Conservation (phyloP, 2,113 vertebrate species). For the Pedetes capensis region DNA sequence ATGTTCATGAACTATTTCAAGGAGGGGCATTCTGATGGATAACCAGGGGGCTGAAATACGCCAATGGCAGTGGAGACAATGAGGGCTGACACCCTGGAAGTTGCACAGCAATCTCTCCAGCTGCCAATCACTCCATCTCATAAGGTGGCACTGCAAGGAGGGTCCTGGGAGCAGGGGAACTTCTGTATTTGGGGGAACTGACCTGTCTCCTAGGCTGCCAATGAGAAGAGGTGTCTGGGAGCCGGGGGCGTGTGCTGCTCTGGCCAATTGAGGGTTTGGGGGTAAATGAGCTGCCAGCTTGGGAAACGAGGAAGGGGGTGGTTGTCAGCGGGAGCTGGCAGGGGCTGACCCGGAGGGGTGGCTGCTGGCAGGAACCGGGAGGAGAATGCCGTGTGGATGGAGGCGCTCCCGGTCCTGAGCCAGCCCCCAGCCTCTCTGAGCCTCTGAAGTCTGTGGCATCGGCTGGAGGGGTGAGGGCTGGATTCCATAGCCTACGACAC, state of each 20-base stretch:
- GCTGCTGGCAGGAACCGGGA: accelerated
- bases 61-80: neutral
- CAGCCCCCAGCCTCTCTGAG: accelerated
- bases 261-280: neutral
- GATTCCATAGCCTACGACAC: accelerated
- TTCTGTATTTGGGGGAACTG: accelerated
- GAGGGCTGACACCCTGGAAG: accelerated
- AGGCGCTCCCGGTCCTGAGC: accelerated
- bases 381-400: accelerated
- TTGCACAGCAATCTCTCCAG: accelerated
- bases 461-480: accelerated
- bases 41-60: accelerated
- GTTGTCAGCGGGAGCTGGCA: accelerated
- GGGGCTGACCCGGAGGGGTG: accelerated
- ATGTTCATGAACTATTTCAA: accelerated
- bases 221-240: neutral
- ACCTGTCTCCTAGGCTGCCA: neutral
- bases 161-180: accelerated
- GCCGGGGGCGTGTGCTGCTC: accelerated
- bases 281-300: accelerated
- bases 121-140: accelerated
- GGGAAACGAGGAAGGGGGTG: accelerated
- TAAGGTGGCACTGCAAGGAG: accelerated
- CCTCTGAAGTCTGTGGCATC: accelerated
- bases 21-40: accelerated